Evolutionary conservation across 2,113 vertebrate species (phyloP), one percentile per base, ranked within the genome.

Genomic region (Oryzias woworae): DNA sequence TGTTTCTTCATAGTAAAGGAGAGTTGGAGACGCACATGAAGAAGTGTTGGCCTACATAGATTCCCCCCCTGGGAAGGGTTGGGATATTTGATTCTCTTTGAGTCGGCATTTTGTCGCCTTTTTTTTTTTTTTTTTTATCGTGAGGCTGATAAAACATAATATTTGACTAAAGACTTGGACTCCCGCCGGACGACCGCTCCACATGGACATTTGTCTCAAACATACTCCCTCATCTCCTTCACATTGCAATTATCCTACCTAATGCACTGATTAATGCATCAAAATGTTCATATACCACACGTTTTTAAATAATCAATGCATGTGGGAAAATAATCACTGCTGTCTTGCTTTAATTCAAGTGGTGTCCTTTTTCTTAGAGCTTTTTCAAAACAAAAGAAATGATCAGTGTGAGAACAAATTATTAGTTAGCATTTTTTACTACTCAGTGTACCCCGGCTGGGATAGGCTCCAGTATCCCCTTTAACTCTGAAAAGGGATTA

Each of bases 71-170:
- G 89, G 88, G 89, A 68, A 60, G 73, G 60, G 70, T 75, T 72
- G 74, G 82, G 84, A 81, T 88, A 77, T 84, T 84, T 86, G 86
- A 89, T 88, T 85, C 74, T 90, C 81, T 91, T 76, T 77, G 83
- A 90, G 83, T 86, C 74, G 85, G 77, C 88, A 78, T 90, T 92
- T 91, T 90, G 88, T 90, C 87, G 87, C 91, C 87, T 90, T 92
- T 91, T 87, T 90, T 91, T 36, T 36, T 88, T 90, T 92, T 91
- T 87, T 90, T 91, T 36, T 36, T 10, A 90, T 87, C 78, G 56
- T 90, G 89, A 87, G 85, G 83, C 84, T 88, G 90, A 88, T 89
- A 89, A 89, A 88, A 91, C 82, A 74, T 72, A 81, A 85, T 86
- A 85, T 73, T 84, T 76, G 76, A 87, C 85, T 88, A 88, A 87